Conservation (phyloP, 1,140 invertebrate genomes). For the Littorina saxatilis region DNA sequence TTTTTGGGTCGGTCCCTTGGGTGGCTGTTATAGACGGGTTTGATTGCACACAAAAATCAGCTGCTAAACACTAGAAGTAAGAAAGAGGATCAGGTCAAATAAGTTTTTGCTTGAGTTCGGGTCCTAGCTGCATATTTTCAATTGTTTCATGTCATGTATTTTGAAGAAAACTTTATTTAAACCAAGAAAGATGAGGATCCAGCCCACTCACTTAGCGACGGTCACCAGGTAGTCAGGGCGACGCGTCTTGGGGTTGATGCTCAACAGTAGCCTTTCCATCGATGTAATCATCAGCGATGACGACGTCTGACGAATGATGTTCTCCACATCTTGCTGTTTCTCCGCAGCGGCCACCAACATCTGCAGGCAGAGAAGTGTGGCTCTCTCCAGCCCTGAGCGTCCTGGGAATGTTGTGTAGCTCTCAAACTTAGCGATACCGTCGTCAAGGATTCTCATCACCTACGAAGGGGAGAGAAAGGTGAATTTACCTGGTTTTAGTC, state of each 20-base stretch:
- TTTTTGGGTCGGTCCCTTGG: too few relatives aligned
- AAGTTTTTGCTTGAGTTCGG: too few relatives aligned
- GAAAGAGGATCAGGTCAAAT: too few relatives aligned
- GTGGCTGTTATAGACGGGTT: too few relatives aligned
- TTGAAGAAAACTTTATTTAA: too few relatives aligned
- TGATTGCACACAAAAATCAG: too few relatives aligned
- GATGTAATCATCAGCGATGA: constrained; percentile 81
- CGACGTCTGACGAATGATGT: constrained; percentile 76
- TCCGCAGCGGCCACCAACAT: constrained; percentile 81
- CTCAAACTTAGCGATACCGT: constrained; percentile 85
- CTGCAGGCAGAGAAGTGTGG: constrained; percentile 82
- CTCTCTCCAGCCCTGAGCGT: constrained; percentile 82
- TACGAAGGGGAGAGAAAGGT: constrained; percentile 59
- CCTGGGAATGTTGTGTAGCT: constrained; percentile 81
- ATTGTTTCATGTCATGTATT: too few relatives aligned
- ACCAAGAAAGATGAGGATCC: too few relatives aligned
- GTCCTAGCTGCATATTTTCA: too few relatives aligned
- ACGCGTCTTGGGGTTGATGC: constrained; percentile 85
- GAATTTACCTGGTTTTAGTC: too few relatives aligned
- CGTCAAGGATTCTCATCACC: constrained; percentile 87
- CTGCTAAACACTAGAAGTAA: too few relatives aligned
- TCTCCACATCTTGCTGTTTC: constrained; percentile 82
- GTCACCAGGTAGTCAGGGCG: constrained; percentile 89
- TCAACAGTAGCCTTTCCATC: constrained; percentile 88
- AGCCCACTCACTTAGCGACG: constrained; percentile 84